Evolutionary conservation across 2,888 invertebrate genomes (phyloP).

Genomic region (Timema podura): DNA sequence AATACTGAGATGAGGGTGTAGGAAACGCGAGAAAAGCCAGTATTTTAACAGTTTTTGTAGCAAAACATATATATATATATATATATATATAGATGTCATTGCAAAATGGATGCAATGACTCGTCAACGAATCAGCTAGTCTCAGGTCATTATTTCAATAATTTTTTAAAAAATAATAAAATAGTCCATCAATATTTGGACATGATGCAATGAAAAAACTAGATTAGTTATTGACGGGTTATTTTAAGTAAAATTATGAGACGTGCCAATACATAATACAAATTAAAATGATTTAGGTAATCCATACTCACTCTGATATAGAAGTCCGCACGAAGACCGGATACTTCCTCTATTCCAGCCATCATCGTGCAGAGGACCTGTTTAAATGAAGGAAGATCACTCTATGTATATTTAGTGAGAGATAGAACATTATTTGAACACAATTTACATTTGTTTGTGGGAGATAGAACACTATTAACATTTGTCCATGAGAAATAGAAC

Average conservation of each 20-base stretch:
- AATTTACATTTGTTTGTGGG: background rate
- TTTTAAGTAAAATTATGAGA: background rate
- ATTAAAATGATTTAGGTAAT: background rate
- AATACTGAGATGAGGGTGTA: too few species aligned
- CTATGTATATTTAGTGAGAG: background rate
- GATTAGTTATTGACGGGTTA: too few species aligned
- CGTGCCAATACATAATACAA: background rate
- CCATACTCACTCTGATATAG: slow-evolving; percentile 40
- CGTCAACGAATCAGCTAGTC: too few species aligned
- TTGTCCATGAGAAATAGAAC: background rate
- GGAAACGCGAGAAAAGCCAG: too few species aligned
- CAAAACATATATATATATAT: too few species aligned
- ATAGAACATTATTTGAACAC: background rate
- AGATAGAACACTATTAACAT: background rate
- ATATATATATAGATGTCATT: too few species aligned
- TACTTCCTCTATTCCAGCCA: slow-evolving; percentile 56
- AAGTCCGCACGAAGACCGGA: slow-evolving; percentile 52
- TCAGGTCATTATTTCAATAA: too few species aligned
- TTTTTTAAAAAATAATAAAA: too few species aligned
- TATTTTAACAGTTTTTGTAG: too few species aligned
- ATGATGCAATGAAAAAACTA: too few species aligned
- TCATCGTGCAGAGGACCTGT: slow-evolving; percentile 53
- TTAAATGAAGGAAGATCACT: slow-evolving; percentile 21
- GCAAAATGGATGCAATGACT: too few species aligned
- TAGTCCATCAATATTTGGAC: too few species aligned